Conservation (phyloP, 2,888 invertebrate species). For the Machimus rusticus region DNA sequence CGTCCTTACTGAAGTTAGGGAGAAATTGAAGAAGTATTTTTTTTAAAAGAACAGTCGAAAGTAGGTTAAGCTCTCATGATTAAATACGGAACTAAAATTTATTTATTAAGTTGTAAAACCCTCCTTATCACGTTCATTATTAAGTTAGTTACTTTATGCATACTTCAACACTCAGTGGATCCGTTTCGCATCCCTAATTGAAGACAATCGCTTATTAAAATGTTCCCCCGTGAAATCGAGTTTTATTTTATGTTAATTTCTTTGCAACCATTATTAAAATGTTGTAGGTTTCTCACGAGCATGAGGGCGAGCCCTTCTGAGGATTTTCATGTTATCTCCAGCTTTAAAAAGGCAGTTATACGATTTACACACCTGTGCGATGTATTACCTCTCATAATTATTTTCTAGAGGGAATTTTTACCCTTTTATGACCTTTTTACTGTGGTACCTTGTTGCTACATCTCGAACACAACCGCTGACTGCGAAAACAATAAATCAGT, state of each 20-base stretch:
- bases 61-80: background rate
- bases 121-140: no score
- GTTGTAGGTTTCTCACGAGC: background rate
- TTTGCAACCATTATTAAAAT: background rate
- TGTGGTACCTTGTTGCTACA: background rate
- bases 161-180: no score
- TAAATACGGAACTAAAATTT: no score
- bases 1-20: background rate
- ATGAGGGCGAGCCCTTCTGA: background rate
- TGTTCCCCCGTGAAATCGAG: background rate
- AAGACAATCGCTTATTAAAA: background rate
- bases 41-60: background rate
- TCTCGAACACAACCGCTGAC: background rate
- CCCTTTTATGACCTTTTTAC: background rate
- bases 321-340: background rate
- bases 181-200: background rate
- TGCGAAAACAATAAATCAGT: background rate
- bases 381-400: background rate
- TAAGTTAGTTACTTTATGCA: no score
- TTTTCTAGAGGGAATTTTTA: background rate
- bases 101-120: no score
- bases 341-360: background rate
- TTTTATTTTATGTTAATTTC: background rate
- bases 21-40: background rate
- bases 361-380: background rate